These are phyloP conservation scores for Nasua narica DNA, from an alignment of 2,797 vertebrate genomes.

Conservation along the genomic window DNA sequence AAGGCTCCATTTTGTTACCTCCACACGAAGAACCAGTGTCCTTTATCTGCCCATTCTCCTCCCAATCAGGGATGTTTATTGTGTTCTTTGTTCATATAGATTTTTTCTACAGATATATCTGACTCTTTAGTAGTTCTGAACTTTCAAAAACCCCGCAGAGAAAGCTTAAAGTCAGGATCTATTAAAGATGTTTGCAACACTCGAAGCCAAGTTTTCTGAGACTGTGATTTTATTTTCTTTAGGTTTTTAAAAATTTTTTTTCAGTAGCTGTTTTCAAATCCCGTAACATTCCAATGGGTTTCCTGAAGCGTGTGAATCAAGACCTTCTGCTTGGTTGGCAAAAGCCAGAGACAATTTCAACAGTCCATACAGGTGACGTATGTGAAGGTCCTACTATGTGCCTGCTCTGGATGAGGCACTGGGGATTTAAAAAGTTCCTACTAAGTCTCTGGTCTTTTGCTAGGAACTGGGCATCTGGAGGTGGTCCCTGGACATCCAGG, in stretches of 20 bases:
- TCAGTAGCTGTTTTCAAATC: neutral
- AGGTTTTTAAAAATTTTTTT: neutral
- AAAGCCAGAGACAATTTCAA: neutral
- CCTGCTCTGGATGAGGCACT: neutral
- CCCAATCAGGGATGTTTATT: neutral
- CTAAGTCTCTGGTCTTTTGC: neutral
- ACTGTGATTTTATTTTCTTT: constrained; percentile 7
- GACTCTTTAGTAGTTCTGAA: constrained; percentile 34
- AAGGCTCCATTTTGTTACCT: neutral
- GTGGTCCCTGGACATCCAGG: too few species aligned
- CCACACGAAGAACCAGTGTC: neutral
- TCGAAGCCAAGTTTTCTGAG: constrained; percentile 39
- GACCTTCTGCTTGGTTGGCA: neutral
- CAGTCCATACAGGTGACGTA: accelerated
- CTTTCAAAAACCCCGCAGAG: neutral
- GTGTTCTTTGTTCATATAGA: neutral
- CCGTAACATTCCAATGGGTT: neutral
- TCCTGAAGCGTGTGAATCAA: neutral
- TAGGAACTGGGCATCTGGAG: too few species aligned
- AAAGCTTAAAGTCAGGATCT: constrained; percentile 22
- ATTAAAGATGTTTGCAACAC: neutral
- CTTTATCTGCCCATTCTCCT: neutral
- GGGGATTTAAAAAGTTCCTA: neutral
- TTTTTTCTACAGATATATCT: constrained; percentile 19
- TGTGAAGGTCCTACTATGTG: too few species aligned